Evolutionary conservation across 2,113 vertebrate species (phyloP).

Genomic region (Phaetusa simplex): DNA sequence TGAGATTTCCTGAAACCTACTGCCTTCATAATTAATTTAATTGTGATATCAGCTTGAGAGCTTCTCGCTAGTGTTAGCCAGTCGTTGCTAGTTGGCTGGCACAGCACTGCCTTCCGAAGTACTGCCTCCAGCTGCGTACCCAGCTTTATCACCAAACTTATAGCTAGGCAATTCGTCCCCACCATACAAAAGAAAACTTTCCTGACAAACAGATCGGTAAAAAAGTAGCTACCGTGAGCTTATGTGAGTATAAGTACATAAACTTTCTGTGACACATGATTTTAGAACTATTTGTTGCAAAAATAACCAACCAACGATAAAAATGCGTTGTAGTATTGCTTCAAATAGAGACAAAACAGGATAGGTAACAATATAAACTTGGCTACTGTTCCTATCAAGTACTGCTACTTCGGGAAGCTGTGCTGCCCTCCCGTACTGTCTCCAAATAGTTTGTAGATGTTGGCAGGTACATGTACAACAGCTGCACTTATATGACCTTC

Average conservation of each 20-base stretch:
- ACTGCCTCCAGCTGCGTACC: background rate
- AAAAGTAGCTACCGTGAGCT: background rate
- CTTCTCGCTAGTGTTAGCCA: background rate
- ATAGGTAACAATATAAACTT: background rate
- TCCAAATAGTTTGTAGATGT: background rate
- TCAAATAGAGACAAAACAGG: background rate
- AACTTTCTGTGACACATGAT: background rate
- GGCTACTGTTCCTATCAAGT: background rate
- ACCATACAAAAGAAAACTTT: background rate
- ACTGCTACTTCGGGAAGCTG: background rate
- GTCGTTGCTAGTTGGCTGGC: background rate
- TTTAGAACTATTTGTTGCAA: background rate
- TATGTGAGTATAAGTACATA: background rate
- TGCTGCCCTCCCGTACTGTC: background rate
- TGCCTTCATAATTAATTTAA: slow-evolving; percentile 2
- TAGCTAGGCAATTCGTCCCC: background rate
- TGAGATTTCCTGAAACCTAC: background rate
- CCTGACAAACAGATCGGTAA: background rate
- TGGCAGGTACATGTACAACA: background rate
- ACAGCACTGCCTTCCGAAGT: background rate
- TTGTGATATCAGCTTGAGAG: background rate
- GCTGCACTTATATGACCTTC: background rate
- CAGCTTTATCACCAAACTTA: background rate
- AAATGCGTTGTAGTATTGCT: background rate
- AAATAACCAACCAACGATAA: background rate